Conservation (phyloP, 1,140 invertebrate genomes). For the Luehdorfia chinensis region DNA sequence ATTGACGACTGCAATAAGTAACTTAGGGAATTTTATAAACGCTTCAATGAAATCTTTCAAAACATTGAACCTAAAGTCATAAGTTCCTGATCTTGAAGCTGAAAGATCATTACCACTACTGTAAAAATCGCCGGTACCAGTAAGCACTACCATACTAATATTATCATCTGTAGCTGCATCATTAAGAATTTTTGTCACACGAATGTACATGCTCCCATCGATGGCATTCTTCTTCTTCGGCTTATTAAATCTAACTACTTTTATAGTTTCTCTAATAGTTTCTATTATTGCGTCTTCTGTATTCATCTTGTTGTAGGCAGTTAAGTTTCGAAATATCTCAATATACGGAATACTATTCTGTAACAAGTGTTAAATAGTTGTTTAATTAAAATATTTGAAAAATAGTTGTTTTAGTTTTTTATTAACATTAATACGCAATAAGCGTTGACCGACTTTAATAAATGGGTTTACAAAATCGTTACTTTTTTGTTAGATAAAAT, state of each 20-base stretch:
- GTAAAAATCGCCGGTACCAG: slow-evolving; percentile 88
- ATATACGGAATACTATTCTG: no score
- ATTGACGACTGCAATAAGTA: slow-evolving; percentile 93
- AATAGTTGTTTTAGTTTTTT: no score
- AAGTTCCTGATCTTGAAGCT: slow-evolving; percentile 22
- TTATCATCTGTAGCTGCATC: slow-evolving; percentile 82
- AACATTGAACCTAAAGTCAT: slow-evolving; percentile 32
- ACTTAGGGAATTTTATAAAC: slow-evolving; percentile 93
- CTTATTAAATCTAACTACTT: slow-evolving; percentile 83
- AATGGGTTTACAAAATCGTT: no score
- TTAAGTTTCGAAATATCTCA: no score
- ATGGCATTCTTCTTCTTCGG: slow-evolving; percentile 90
- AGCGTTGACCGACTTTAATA: no score
- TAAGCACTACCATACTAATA: slow-evolving; percentile 83
- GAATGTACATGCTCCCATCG: slow-evolving; percentile 82
- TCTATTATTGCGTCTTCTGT: slow-evolving; percentile 37
- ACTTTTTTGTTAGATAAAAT: no score
- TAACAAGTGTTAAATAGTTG: no score
- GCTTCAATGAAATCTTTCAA: slow-evolving; percentile 84
- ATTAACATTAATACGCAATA: no score
- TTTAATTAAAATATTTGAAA: no score
- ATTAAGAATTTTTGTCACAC: slow-evolving; percentile 81
- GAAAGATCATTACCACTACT: slow-evolving; percentile 93
- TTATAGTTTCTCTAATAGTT: slow-evolving; percentile 44
- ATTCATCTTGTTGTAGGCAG: no score